Evolutionary conservation across 1,140 invertebrate species (phyloP), one percentile per base, ranked within the genome.

Genomic region (Ips nitidus): DNA sequence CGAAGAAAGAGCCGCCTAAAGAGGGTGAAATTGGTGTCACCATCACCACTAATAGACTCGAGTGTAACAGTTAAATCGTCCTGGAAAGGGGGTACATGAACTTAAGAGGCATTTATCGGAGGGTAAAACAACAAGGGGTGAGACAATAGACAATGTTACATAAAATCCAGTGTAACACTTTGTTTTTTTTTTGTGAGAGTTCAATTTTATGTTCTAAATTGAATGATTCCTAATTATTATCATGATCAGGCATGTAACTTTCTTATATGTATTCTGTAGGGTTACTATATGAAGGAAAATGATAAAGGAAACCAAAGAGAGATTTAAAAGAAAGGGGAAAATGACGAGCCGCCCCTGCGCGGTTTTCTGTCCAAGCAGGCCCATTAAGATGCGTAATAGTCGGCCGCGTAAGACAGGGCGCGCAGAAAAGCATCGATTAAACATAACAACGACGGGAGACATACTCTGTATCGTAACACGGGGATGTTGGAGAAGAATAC

Each of bases 311-410:
- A 22, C 22, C 22, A 22, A 22, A 22, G 22, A 22, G 22, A 22
- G 22, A 22, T 22, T 22, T 22, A 22, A 22, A 22, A 22, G 22
- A 22, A 22, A 22, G 22, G 22, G 22, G 22, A 22, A 22, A 22
- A 22, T 0, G 22, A 62, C 47, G 68, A 64, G 60, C 39, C 68
- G 68, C 68, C 61, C 3, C 59, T 69, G 67, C 45, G 41, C 47
- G 39, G 36, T 41, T 41, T 72, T 73, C 66, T 75, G 75, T 70
- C 74, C 75, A 68, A 75, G 66, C 72, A 66, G 72, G 66, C 77
- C 80, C 80, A 82, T 82, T 82, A 82, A 81, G 79, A 80, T 82
- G 80, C 80, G 80, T 81, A 82, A 82, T 82, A 79, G 80, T 69
- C 74, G 75, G 77, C 75, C 73, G 75, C 67, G 73, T 78, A 80